A percentile compares a stretch with the other conserved stretches of the same genome.
phyloP scores from a whole-genome alignment of 2,888 invertebrate species.

The Synergus umbraculus region DNA sequence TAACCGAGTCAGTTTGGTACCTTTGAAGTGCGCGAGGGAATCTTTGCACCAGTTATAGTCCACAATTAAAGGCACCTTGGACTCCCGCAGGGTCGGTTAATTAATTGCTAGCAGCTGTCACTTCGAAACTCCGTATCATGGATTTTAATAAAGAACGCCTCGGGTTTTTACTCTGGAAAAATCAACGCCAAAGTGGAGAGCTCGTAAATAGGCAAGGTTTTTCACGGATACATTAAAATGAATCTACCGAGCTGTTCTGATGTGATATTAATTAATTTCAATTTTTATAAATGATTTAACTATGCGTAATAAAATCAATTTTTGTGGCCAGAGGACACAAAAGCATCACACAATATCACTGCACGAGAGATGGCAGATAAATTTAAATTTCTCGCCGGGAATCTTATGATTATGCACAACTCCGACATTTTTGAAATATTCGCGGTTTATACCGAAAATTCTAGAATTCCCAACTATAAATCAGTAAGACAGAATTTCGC shows the following conservation, averaged over 20 bases:
- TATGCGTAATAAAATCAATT: neutral
- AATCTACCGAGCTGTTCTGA: conserved; percentile 3
- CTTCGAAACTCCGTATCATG: conserved; percentile 55
- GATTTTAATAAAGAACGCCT: conserved; percentile 62
- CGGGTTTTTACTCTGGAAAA: conserved; percentile 48
- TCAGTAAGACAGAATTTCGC: too few relatives aligned
- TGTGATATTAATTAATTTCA: conserved; percentile 11
- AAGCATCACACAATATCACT: too few relatives aligned
- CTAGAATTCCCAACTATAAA: too few relatives aligned
- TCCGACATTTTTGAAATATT: too few relatives aligned
- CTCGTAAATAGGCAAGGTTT: conserved; percentile 8
- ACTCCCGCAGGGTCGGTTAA: conserved; percentile 58
- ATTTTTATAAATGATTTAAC: neutral
- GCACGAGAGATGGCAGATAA: too few relatives aligned
- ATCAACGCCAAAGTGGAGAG: neutral
- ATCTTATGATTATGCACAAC: too few relatives aligned
- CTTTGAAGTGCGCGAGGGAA: conserved; percentile 48
- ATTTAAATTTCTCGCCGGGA: too few relatives aligned
- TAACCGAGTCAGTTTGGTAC: conserved; percentile 46
- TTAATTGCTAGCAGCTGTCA: conserved; percentile 64
- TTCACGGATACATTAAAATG: conserved; percentile 1
- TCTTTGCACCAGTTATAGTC: conserved; percentile 52
- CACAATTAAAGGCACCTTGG: conserved; percentile 54
- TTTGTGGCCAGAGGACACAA: neutral
- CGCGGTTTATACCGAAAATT: too few relatives aligned